Evolutionary conservation across 2,797 vertebrate genomes (phyloP), one percentile per base, ranked within the genome.

Genomic region (Sebastes hopkinsi): DNA sequence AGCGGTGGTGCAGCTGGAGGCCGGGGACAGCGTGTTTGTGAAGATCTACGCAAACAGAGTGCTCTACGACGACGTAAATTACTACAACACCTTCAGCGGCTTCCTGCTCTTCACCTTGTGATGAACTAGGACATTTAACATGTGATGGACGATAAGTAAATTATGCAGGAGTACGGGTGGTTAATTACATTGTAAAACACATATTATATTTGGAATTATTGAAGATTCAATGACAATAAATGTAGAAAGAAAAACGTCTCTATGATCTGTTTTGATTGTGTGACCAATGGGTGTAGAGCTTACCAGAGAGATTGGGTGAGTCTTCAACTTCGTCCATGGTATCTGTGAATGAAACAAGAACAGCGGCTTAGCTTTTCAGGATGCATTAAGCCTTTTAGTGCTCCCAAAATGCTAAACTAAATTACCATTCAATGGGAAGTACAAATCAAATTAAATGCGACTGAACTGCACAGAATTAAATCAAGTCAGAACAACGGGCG

Each of bases 311-410:
- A 99, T 99, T 12, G 99, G 98, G 81, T 99, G 97, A 29, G 97
- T 99, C 95, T 99, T 99, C 90, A 99, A 82, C 93, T 99, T 99
- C 68, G 99, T 99, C 98, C 98, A 99, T 80, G 97, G 98, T 91
- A 99, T 99, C 98, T 99, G 93, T 54, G 88, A 52, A 92, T 75
- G 72, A 87, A 78, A 75, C 60, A 13, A 72, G 9, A 86, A 18
- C 4, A 82, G 30, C 0, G 2, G 20, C 16, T 87, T 72, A 81
- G 64, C 16, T n/a, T 69, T 72, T 60, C 18, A 70, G n/a, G 6
- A 11, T 10, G 14, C 54, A 8, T 58, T 56, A 23, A 12, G 23
- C 32, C 13, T 50, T 59, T 59, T 4, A 34, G 20, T 56, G 50
- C 58, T 67, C 52, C 13, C 1, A 50, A 80, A 60, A 62, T n/a